Base-by-base conservation (phyloP, 2,797 vertebrate species). In the Tiaroga cobitis region DNA sequence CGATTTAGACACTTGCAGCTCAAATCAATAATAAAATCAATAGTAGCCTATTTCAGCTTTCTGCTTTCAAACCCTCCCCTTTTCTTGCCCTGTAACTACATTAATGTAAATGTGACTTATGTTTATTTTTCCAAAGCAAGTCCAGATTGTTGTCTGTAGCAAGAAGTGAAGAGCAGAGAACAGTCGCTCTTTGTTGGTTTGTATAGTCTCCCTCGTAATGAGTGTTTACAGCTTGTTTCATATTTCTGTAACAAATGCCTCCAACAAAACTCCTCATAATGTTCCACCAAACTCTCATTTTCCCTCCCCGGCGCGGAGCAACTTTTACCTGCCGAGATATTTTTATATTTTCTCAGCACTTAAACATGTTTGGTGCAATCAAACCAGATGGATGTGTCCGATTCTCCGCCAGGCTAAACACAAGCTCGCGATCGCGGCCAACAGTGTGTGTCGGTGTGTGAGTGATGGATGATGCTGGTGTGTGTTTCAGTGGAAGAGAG, bases 141-240 rank as follows among this genome's bases (percentile, higher is more conserved):
- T 43, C 76, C 15, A 51, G 43, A 46, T 18, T 16, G 21, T 43
- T 34, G 37, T 63, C 69, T 43, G 69, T 73, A 7, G 49, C 46
- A 46, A 74, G 41, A 46, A n/a, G 68, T 46, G 41, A 54, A 67
- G 65, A 34, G 19, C 7, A 8, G 32, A 79, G 85, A 83, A 83
- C 74, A 79, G 51, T 61, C 26, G 21, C 49, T 29, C 80, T 86
- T 86, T 82, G 85, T 86, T 75, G 41, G 69, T 85, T 74, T 85
- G 69, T 81, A 13, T 34, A 61, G 39, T 81, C 43, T 73, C 70
- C 8, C 16, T 51, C 18, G 29, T 51, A 63, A 78, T 70, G 51
- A 34, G 73, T 78, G 65, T 73, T 86, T 76, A 86, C 75, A 79
- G 65, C 32, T 69, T 78, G 73, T 86, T 86, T 80, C 37, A 76